Evolutionary conservation across 2,888 invertebrate species (phyloP).

Genomic region (Meloe dianella): DNA sequence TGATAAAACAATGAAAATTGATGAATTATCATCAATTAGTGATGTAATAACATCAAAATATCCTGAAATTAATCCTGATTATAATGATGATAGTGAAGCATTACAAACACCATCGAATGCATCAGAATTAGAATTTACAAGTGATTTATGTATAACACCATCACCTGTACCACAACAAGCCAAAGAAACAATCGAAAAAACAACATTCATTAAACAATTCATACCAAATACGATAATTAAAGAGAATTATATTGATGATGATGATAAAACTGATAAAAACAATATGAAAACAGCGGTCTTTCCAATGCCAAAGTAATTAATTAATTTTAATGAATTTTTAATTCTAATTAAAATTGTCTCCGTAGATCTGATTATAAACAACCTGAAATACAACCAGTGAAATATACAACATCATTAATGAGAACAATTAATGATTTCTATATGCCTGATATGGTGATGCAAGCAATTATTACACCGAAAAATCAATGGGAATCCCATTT

Average conservation of each 20-base stretch:
- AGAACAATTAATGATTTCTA: constrained; percentile 71
- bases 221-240: constrained; percentile 17
- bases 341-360: constrained; percentile 5
- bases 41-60: constrained; percentile 47
- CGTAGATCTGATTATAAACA: constrained; percentile 27
- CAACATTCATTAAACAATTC: constrained; percentile 10
- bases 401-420: constrained; percentile 66
- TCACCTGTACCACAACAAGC: constrained; percentile 35
- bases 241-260: not conserved
- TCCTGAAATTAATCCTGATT: constrained; percentile 34
- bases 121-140: constrained; percentile 70
- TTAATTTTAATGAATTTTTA: constrained; percentile 13
- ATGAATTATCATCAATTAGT: constrained; percentile 35
- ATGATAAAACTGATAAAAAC: constrained; percentile 23
- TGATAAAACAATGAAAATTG: constrained; percentile 62
- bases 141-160: constrained; percentile 54
- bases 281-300: constrained; percentile 65
- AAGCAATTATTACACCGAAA: constrained; percentile 68
- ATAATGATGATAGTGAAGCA: constrained; percentile 62
- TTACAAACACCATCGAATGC: constrained; percentile 81
- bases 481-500: constrained; percentile 66
- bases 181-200: constrained; percentile 33
- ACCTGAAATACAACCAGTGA: constrained; percentile 19
- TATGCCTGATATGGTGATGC: constrained; percentile 77
- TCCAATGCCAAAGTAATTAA: constrained; percentile 64